Conservation (phyloP, 2,113 vertebrate species). For the Oncorhynchus nerka region DNA sequence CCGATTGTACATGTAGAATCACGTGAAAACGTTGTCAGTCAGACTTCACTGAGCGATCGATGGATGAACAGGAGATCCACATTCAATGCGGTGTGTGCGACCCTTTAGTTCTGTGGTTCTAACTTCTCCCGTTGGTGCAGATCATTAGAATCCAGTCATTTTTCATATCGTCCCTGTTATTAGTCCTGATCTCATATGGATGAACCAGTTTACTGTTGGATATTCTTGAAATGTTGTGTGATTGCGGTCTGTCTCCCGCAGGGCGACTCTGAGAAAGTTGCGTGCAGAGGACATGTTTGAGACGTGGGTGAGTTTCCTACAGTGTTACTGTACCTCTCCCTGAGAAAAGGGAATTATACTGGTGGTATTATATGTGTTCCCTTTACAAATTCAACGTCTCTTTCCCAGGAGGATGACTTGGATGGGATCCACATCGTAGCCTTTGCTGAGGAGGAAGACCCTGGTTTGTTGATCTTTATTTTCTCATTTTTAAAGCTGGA, state of each 20-base stretch:
- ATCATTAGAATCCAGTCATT: neutral
- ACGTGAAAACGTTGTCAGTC: no score
- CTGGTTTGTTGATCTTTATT: constrained; percentile 65
- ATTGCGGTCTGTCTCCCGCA: constrained; percentile 51
- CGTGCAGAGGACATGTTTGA: constrained; percentile 97
- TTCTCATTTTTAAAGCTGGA: neutral
- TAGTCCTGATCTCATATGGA: neutral
- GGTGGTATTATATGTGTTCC: neutral
- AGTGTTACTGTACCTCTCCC: neutral
- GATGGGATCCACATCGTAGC: constrained; percentile 97
- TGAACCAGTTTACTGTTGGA: neutral
- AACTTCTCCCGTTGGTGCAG: neutral
- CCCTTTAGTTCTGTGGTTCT: no score
- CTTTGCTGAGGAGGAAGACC: constrained; percentile 95
- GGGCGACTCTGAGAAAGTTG: constrained; percentile 90
- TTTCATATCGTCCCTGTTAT: neutral
- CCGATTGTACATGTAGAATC: no score
- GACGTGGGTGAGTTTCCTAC: constrained; percentile 86
- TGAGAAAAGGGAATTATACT: neutral
- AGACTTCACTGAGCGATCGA: no score
- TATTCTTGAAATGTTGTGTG: neutral
- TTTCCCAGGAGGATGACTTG: constrained; percentile 88
- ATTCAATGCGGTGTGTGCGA: no score
- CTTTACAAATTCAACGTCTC: neutral
- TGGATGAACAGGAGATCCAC: no score